Percentiles rank a stretch among this genome's conserved stretches.
These are phyloP conservation scores for Bedellia somnulentella DNA, from an alignment of 2,888 invertebrate species.

Conservation along the genomic window DNA sequence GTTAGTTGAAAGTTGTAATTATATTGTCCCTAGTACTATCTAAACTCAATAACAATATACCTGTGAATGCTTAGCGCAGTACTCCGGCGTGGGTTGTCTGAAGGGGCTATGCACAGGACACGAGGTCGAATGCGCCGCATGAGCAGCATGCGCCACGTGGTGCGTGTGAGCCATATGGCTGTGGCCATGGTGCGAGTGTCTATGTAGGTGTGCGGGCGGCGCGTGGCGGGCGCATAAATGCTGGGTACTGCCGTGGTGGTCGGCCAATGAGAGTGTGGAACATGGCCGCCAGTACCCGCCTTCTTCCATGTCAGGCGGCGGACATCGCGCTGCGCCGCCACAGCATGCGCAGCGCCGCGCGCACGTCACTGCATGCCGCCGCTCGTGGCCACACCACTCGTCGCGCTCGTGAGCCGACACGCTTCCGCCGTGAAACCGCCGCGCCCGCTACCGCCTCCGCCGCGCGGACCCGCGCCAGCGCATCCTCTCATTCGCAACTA, in stretches of 20 bases:
- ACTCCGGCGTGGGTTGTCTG: conserved; percentile 60
- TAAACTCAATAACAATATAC: too few species aligned
- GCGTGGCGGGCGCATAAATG: conserved; percentile 51
- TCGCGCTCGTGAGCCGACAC: conserved; percentile 59
- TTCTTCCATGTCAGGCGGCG: conserved; percentile 56
- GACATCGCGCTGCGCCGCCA: conserved; percentile 58
- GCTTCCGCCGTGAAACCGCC: conserved; percentile 42
- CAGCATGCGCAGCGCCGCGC: conserved; percentile 56
- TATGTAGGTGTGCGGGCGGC: conserved; percentile 38
- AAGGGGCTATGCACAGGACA: conserved; percentile 79
- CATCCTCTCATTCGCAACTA: conserved; percentile 46
- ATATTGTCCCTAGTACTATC: too few species aligned
- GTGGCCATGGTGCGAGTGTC: conserved; percentile 20
- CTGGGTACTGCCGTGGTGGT: conserved; percentile 49
- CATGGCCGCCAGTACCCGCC: conserved; percentile 55
- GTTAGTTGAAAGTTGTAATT: too few species aligned
- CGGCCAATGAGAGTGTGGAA: conserved; percentile 52
- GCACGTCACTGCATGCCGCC: conserved; percentile 58
- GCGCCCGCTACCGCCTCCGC: conserved; percentile 30
- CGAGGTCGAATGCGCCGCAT: conserved; percentile 50
- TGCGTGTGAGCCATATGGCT: conserved; percentile 26
- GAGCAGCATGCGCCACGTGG: conserved; percentile 33
- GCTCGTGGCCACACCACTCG: conserved; percentile 57
- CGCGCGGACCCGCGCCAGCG: conserved; percentile 23
- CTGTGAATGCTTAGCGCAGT: conserved; percentile 53